Base-by-base conservation (phyloP, 2,113 vertebrate genomes). In the Calonectris borealis region DNA sequence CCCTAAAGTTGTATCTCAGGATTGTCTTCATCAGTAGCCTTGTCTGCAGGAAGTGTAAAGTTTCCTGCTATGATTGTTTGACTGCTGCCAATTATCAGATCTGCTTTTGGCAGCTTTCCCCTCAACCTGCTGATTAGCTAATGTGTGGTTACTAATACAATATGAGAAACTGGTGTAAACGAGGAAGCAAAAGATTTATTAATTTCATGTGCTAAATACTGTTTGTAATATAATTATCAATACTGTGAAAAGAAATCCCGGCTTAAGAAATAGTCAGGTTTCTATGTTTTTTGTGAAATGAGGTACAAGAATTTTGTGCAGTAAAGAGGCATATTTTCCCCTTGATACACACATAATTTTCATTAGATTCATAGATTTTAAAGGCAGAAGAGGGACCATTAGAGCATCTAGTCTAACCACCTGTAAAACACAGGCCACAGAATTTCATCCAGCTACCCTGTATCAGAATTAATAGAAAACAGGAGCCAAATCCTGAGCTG, bases 41-140 rank as follows among this genome's bases (percentile, higher is more conserved):
- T 89, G 93, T 93, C 92, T 46, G 4, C 94, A 96, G 96, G 95
- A 96, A 96, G 86, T 89, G 91, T 94, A 91, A 96, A 94, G 93
- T 96, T 97, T 96, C 92, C 96, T 97, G 97, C 96, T 95, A 96
- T 96, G 95, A 96, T 91, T 93, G 81, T 95, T 96, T 97, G 95
- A 93, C 92, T 95, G 93, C 94, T 97, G 95, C 95, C 96, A 97
- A 95, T 96, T 96, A 91, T 70, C 93, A 91, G 93, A 92, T 94
- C 88, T 94, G 90, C 66, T 82, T 79, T 96, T 97, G 96, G 96
- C 95, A 97, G 96, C 93, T 93, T 94, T 96, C 66, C 93, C 55
- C 49, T 85, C 90, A 94, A 93, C 97, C 96, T 97, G 94, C 95
- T 95, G 96, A 94, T 96, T 96, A 97, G 80, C 70, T 97, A 90